A percentile compares a stretch with the other conserved stretches of the same genome.
phyloP scores from a whole-genome alignment of 2,113 vertebrate species.

The Neoarius graeffei region DNA sequence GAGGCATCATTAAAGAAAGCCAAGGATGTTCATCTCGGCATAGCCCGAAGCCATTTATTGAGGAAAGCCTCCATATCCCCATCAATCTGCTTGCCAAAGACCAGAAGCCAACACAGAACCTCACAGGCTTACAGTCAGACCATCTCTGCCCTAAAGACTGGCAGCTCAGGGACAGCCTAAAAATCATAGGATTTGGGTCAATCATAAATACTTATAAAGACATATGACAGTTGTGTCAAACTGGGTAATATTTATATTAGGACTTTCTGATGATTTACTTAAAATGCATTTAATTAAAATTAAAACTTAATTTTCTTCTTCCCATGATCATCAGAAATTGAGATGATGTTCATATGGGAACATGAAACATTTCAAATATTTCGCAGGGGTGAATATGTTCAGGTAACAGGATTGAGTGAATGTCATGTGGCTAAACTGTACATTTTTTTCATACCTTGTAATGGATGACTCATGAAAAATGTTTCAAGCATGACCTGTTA shows the following conservation, averaged over 20 bases:
- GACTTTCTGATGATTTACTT: not conserved
- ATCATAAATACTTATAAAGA: not conserved
- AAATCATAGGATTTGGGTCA: not conserved
- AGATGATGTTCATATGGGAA: not conserved
- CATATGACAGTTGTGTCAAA: not conserved
- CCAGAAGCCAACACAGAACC: not conserved
- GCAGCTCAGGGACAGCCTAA: not conserved
- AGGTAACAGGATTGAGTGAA: not conserved
- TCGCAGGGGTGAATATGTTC: not conserved
- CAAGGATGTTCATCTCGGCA: constrained; percentile 62
- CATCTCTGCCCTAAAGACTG: constrained; percentile 28
- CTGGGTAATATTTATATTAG: not conserved
- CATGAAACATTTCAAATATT: not conserved
- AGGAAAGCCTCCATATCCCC: constrained; percentile 64
- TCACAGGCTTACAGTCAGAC: constrained; percentile 6
- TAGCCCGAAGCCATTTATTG: constrained; percentile 66
- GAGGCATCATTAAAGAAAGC: constrained; percentile 47
- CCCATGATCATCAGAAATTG: not conserved
- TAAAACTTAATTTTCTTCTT: not conserved
- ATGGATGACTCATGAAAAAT: not conserved
- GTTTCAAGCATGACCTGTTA: not conserved
- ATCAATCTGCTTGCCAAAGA: constrained; percentile 58
- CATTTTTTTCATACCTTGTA: not conserved
- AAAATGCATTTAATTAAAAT: not conserved
- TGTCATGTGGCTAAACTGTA: not conserved